Evolutionary conservation across 1,140 invertebrate genomes (phyloP).

Genomic region (Dendrolimus punctatus): DNA sequence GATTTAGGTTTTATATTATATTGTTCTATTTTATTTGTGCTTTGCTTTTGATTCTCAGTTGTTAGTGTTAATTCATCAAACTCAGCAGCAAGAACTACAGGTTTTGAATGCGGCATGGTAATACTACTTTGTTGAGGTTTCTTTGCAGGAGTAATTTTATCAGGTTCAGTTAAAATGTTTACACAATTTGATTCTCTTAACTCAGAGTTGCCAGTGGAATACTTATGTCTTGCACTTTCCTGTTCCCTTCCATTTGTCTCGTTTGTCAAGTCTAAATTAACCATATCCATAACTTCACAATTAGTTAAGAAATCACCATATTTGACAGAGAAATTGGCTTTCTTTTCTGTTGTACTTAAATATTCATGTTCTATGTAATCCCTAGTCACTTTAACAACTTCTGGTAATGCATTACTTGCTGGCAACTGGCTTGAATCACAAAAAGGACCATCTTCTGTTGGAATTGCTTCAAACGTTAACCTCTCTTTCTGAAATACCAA

Average conservation of each 20-base stretch:
- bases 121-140: too few species aligned
- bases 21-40: neutral
- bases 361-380: constrained; percentile 55
- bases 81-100: neutral
- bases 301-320: constrained; percentile 59
- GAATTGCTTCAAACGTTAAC: constrained; percentile 49
- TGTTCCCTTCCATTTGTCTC: constrained; percentile 5
- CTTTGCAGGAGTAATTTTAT: too few species aligned
- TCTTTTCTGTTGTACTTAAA: constrained; percentile 35
- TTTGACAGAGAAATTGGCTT: constrained; percentile 47
- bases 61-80: constrained; percentile 8
- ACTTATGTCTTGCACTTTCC: neutral
- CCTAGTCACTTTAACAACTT: constrained; percentile 18
- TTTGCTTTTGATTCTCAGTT: neutral
- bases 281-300: constrained; percentile 26
- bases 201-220: too few species aligned
- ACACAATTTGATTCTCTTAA: too few species aligned
- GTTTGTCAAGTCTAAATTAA: constrained; percentile 13
- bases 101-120: neutral
- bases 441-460: constrained; percentile 54
- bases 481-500: constrained; percentile 52
- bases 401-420: constrained; percentile 11
- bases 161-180: too few species aligned
- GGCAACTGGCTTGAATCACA: constrained; percentile 35
- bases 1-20: constrained; percentile 21